These are phyloP conservation scores for Heliconius cydno DNA, from an alignment of 2,888 invertebrate species.

Conservation along the genomic window DNA sequence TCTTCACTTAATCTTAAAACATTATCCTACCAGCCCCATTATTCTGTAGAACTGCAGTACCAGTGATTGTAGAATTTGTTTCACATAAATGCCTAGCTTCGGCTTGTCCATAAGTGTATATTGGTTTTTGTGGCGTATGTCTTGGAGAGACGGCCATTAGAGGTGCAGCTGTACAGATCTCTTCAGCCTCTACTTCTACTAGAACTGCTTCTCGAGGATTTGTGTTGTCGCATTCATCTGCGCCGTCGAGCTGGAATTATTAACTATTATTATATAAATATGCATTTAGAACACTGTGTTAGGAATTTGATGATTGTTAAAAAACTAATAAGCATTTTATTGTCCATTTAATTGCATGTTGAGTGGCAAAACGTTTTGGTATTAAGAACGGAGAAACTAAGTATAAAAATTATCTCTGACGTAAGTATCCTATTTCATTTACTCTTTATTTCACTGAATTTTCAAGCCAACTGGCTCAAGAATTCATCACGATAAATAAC, in stretches of 20 bases:
- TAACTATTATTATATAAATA: not conserved
- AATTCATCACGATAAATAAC: not conserved
- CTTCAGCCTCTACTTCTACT: conserved; percentile 91
- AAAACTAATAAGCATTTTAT: no score
- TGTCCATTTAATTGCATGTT: no score
- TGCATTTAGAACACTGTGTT: no score
- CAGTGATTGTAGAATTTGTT: conserved; percentile 74
- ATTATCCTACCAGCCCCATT: conserved; percentile 66
- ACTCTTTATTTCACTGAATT: no score
- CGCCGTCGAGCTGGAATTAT: conserved; percentile 60
- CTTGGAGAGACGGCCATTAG: conserved; percentile 85
- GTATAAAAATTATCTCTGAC: no score
- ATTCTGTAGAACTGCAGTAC: conserved; percentile 74
- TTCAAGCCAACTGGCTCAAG: no score
- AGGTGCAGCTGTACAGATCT: conserved; percentile 90
- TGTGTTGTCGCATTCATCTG: conserved; percentile 67
- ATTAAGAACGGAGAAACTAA: no score
- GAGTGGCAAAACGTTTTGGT: no score
- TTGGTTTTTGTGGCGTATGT: conserved; percentile 87
- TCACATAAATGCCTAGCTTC: conserved; percentile 80
- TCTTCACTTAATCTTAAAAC: not conserved
- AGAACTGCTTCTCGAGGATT: conserved; percentile 89
- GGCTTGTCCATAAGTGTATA: conserved; percentile 87
- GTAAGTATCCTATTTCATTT: no score
- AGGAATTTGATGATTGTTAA: no score